Percentiles rank a stretch among this genome's conserved stretches.
Evolutionary conservation across 2,888 invertebrate species (phyloP).

Genomic region (Sicus ferrugineus): DNA sequence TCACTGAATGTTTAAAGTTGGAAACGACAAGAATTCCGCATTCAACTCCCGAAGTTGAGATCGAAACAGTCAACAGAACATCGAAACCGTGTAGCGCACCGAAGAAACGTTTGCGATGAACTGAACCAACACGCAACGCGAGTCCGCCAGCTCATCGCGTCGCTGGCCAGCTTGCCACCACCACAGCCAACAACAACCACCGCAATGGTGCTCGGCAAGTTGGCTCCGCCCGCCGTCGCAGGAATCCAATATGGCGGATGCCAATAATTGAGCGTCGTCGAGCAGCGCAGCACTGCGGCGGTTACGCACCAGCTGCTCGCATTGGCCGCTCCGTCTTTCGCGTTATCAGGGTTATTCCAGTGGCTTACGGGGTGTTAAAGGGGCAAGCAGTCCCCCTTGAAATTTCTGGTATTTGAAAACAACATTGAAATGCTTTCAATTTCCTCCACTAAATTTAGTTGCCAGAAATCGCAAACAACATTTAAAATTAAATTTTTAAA

Average conservation of each 20-base stretch:
- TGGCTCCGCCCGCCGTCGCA: slow-evolving; percentile 49
- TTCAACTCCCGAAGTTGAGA: slow-evolving; percentile 1
- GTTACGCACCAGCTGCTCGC: not conserved
- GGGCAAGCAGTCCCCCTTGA: too few species aligned
- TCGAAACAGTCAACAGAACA: slow-evolving; percentile 5
- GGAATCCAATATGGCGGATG: slow-evolving; percentile 58
- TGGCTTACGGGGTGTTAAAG: too few species aligned
- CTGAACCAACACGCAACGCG: slow-evolving; percentile 46
- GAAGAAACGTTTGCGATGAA: slow-evolving; percentile 58
- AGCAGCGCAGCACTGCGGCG: slow-evolving; percentile 39
- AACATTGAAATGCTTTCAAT: too few species aligned
- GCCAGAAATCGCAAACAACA: too few species aligned
- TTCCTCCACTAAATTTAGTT: too few species aligned
- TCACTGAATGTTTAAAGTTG: not conserved
- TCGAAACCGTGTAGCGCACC: slow-evolving; percentile 50
- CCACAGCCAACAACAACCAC: slow-evolving; percentile 31
- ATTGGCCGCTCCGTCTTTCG: slow-evolving; percentile 25
- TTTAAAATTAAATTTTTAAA: too few species aligned
- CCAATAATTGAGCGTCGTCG: slow-evolving; percentile 41
- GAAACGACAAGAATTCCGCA: not conserved
- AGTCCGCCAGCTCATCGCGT: not conserved
- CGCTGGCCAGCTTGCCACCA: not conserved
- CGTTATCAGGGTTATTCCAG: too few species aligned
- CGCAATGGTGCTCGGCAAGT: slow-evolving; percentile 30
- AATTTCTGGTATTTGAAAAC: too few species aligned